Evolutionary conservation across 1,140 invertebrate species (phyloP), one percentile per base, ranked within the genome.

Genomic region (Ladona fulva): DNA sequence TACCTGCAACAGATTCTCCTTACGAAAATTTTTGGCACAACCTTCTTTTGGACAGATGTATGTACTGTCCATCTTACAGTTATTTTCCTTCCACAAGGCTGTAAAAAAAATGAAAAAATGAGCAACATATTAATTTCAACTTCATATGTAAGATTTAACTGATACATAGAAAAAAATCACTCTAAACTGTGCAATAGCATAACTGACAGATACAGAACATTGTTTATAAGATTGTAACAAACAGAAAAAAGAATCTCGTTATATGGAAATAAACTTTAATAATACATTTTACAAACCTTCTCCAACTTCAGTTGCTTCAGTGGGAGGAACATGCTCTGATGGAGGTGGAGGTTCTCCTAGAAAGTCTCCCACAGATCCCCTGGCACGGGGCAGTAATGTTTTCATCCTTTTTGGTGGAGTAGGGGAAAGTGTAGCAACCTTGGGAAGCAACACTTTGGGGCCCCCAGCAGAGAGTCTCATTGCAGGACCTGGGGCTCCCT

Each of bases 21-120:
- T 96, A 24, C 96, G 87, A 83, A 96, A 97, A 79, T 91, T 92
- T 85, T 97, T 97, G 16, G 88, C 89, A 83, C 95, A 97, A 7
- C 90, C 91, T 77, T 93, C 90, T 77, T 93, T 92, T 0, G 92
- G 92, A 85, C 95, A 98, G 79, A 86, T 86, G 80, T 66, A 66
- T 6, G 52, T 66, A 12, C 52, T 66, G 12, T 66, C 52, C 52
- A 66, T 66, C n/a, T 66, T 66, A 12, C 52, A 66, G 52, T 66
- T 66, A 66, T 16, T 66, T 22, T 66, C 52, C 52, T 66, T 66
- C 52, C 52, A 66, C 14, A 22, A 5, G 52, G 52, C 52, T 66
- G 14, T 6, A 66, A 66, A 19, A 66, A 12, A 6, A 66, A 66
- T 66, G 1, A 66, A 66, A 66, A 66, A 6, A n/a, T n/a, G n/a